Base-by-base conservation (phyloP, 1,140 invertebrate species). In the Saccostrea glomerata region DNA sequence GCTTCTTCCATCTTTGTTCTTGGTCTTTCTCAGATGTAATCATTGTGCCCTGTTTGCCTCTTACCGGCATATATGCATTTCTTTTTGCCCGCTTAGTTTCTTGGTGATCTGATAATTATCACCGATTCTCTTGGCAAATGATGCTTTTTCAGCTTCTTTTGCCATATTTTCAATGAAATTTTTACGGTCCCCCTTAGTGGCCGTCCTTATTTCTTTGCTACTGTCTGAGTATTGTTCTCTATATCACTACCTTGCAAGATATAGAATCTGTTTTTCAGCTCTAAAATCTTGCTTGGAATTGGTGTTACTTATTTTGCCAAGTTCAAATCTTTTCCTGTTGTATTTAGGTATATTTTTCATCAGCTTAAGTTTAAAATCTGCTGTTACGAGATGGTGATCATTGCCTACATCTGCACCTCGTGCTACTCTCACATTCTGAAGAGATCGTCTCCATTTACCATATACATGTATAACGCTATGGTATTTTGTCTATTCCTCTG, bases 381-480 rank as follows among this genome's bases (percentile, higher is more conserved):
- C 87, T n/a, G 77, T 66, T 55, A 89, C 54, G 56, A 91, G 84
- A 60, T 90, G 87, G 84, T 90, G 90, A 63, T 92, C 90, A 54
- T 40, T n/a, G 66, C 25, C 25, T 5, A 73, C 66, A 84, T 91
- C 82, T 66, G 82, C 73, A 9, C 82, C 82, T 66, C 30, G 11
- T 3, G 20, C 7, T n/a, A 56, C 84, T 36, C 86, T 40, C 9
- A 91, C 89, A 85, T 91, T 85, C 58, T n/a, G n/a, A n/a, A n/a
- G n/a, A n/a, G n/a, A n/a, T n/a, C n/a, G n/a, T n/a, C n/a, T n/a
- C n/a, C n/a, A 88, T 58, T 86, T 86, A 20, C 47, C 55, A 54
- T 88, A 86, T 13, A 90, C n/a, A n/a, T n/a, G n/a, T n/a, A n/a
- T 86, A 2, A 82, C 70, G 5, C 86, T 84, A 66, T 88, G 82